phyloP scores from a whole-genome alignment of 2,113 vertebrate species.

The Calidris pugnax region DNA sequence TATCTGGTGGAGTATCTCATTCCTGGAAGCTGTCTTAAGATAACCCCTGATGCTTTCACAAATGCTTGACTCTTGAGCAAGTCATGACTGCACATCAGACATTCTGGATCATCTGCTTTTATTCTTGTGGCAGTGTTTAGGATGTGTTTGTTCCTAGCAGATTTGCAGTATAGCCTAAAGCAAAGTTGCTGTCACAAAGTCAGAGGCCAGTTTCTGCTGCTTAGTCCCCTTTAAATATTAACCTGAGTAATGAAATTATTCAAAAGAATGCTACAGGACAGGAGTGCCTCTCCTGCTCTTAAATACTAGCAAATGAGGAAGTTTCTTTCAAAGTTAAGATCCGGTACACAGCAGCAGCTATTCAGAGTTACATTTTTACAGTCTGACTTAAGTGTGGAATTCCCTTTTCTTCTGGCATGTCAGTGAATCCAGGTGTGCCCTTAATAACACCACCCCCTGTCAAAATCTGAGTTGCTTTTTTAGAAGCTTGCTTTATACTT shows the following conservation, averaged over 20 bases:
- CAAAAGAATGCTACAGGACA: background rate
- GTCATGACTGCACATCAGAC: background rate
- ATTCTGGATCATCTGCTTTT: background rate
- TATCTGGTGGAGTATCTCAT: background rate
- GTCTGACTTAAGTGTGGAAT: background rate
- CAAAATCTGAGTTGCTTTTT: background rate
- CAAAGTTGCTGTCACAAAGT: background rate
- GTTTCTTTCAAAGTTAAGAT: background rate
- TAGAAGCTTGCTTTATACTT: background rate
- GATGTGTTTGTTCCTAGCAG: background rate
- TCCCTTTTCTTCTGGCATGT: background rate
- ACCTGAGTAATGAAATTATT: background rate
- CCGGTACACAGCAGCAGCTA: background rate
- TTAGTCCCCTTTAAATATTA: background rate
- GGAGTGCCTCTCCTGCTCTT: rapidly evolving
- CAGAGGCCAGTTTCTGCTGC: background rate
- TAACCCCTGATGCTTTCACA: background rate
- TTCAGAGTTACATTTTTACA: background rate
- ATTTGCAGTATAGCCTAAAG: background rate
- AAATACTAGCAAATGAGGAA: background rate
- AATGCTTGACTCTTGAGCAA: background rate
- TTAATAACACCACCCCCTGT: background rate
- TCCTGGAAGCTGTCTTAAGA: background rate
- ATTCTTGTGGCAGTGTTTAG: background rate
- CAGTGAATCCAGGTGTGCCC: background rate